Evolutionary conservation across 2,888 invertebrate genomes (phyloP), one percentile per base, ranked within the genome.

Genomic region (Tinea trinotella): DNA sequence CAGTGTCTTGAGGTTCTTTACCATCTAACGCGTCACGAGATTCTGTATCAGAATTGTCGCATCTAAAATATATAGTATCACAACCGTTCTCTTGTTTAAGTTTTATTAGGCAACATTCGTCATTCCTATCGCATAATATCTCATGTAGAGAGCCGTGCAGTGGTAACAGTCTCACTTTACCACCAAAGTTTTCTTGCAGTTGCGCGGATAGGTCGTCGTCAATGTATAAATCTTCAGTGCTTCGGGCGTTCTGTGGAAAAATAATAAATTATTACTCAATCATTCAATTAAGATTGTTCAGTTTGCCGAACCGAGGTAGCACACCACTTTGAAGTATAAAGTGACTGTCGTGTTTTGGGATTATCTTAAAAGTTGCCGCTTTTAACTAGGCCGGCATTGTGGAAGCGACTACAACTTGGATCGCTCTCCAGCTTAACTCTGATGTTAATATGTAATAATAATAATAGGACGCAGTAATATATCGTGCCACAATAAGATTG

Each of bases 171-270:
- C 79, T 77, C 56, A 85, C 76, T 56, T 65, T 67, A 1, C 81
- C 81, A 56, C 82, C 81, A 61, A 84, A 84, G 64, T 77, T 79
- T 54, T 84, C 84, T 58, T 82, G 81, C 74, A 82, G 71, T 18
- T 83, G 79, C 1, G 82, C 74, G 1, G 85, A 82, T 30, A 87
- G 65, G 59, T 88, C 87, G 65, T 88, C 88, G 64, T 88, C 87
- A 61, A 88, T 88, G 69, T 88, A 88, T 52, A 88, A 64, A 62
- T 87, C 88, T 59, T 88, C 87, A n/a, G 86, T 87, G 65, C 87
- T 87, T 64, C 74, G 74, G 63, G 85, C 85, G 75, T 87, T 82
- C 87, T 87, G 68, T 3, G 3, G 22, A 22, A 22, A n/a, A n/a
- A n/a, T n/a, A n/a, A n/a, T n/a, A n/a, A n/a, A n/a, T n/a, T n/a